Conservation (phyloP, 2,113 vertebrate genomes). For the Agapornis roseicollis region DNA sequence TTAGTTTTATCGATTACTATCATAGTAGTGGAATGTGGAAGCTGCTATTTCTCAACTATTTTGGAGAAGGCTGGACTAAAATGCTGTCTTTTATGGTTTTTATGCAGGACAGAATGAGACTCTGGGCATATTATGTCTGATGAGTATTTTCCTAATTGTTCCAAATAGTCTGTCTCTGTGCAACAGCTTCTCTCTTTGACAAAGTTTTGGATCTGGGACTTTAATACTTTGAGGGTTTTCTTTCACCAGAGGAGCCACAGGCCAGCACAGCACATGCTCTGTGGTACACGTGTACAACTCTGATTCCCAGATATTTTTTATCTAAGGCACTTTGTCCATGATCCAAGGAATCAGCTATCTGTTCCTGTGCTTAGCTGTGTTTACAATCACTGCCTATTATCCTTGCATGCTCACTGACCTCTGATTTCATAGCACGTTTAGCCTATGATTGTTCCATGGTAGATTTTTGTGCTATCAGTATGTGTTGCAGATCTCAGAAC, state of each 20-base stretch:
- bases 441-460: background rate
- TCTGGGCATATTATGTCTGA: background rate
- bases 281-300: background rate
- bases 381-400: background rate
- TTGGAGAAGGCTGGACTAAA: background rate
- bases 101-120: background rate
- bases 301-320: background rate
- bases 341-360: background rate
- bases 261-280: background rate
- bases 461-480: background rate
- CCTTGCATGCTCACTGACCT: background rate
- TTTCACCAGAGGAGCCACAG: background rate
- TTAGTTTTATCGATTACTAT: background rate
- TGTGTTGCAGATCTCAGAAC: background rate
- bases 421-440: background rate
- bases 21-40: constrained; percentile 7
- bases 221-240: background rate
- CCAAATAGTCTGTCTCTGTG: background rate
- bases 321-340: background rate
- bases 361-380: background rate
- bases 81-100: background rate
- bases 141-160: background rate
- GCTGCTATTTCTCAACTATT: constrained; percentile 3
- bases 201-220: background rate
- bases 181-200: background rate